Evolutionary conservation across 2,888 invertebrate species (phyloP).

Genomic region (Kryphioiulus occultus): DNA sequence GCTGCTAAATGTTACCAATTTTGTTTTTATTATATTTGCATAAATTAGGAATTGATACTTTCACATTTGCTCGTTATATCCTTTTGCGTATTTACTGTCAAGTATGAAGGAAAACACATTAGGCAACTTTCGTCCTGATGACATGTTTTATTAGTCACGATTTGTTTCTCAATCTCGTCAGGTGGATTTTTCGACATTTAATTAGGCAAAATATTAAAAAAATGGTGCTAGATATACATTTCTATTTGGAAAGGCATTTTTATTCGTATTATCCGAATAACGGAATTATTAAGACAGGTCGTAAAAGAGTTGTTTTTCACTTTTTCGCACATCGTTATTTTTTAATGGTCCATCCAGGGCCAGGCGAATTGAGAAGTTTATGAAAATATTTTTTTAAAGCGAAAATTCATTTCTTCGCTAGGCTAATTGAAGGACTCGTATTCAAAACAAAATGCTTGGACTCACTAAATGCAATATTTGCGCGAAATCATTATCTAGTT

Average conservation of each 20-base stretch:
- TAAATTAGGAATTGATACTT: too few species aligned
- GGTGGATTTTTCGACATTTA: not conserved
- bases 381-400: not conserved
- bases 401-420: not conserved
- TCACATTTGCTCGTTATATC: too few species aligned
- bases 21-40: too few species aligned
- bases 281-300: not conserved
- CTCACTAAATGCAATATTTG: not conserved
- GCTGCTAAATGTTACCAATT: too few species aligned
- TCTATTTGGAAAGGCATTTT: not conserved
- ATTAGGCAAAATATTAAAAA: not conserved
- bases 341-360: not conserved
- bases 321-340: not conserved
- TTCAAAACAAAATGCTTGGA: slow-evolving; percentile 2
- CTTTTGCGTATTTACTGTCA: too few species aligned
- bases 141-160: not conserved
- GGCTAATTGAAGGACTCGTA: slow-evolving; percentile 4
- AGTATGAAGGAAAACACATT: not conserved
- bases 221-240: not conserved
- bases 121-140: not conserved
- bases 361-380: not conserved
- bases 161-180: not conserved
- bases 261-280: not conserved
- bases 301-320: slow-evolving; percentile 7
- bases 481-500: not conserved